Evolutionary conservation across 2,797 vertebrate genomes (phyloP).

Genomic region (Manis pentadactyla): DNA sequence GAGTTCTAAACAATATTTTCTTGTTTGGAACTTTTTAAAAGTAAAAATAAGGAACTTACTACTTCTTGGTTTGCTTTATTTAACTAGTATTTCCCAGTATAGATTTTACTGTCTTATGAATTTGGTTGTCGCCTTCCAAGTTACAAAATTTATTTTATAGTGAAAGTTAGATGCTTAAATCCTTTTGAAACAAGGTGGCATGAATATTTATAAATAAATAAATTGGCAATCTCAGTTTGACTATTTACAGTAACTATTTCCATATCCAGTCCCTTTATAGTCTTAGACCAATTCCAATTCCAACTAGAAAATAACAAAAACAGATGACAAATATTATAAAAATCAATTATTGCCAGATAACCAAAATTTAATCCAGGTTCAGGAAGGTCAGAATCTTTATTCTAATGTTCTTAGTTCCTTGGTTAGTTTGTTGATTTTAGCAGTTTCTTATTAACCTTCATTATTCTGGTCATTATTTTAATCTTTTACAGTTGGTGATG

Average conservation of each 20-base stretch:
- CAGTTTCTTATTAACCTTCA: slow-evolving; percentile 38
- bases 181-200: background rate
- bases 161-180: background rate
- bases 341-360: slow-evolving; percentile 28
- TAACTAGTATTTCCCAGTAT: background rate
- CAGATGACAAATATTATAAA: slow-evolving; percentile 3
- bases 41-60: background rate
- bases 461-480: slow-evolving; percentile 59
- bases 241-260: background rate
- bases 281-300: background rate
- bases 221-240: background rate
- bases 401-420: slow-evolving; percentile 28
- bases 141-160: slow-evolving; percentile 38
- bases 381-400: background rate
- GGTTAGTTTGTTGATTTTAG: background rate
- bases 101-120: slow-evolving; percentile 31
- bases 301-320: slow-evolving; percentile 36
- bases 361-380: slow-evolving; percentile 21
- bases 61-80: slow-evolving; percentile 35
- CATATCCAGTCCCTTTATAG: background rate
- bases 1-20: slow-evolving; percentile 1
- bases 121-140: slow-evolving; percentile 34
- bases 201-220: background rate
- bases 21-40: slow-evolving; percentile 22
- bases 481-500: slow-evolving; percentile 95